These are phyloP conservation scores for Nineta flava DNA, from an alignment of 2,888 invertebrate genomes.

Conservation along the genomic window DNA sequence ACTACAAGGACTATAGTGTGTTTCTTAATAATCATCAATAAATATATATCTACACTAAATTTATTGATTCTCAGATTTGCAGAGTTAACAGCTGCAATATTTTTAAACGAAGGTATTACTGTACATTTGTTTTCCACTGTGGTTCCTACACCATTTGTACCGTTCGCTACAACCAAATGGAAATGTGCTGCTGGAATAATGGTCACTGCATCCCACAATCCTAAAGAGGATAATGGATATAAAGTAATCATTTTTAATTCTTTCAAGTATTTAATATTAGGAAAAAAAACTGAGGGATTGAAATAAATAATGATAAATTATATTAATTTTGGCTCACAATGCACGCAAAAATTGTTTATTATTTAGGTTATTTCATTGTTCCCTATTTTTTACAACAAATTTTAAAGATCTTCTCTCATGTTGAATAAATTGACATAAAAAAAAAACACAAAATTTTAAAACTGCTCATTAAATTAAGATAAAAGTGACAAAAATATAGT, in stretches of 20 bases:
- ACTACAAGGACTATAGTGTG: too few relatives aligned
- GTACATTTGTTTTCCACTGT: constrained; percentile 69
- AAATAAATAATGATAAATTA: background rate
- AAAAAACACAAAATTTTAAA: too few relatives aligned
- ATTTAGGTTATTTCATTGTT: too few relatives aligned
- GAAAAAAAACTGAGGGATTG: background rate
- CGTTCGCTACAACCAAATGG: constrained; percentile 62
- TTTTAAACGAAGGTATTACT: constrained; percentile 54
- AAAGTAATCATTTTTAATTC: constrained; percentile 34
- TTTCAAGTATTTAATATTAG: background rate
- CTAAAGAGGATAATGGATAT: constrained; percentile 92
- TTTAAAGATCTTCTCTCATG: too few relatives aligned
- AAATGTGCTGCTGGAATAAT: constrained; percentile 83
- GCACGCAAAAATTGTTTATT: too few relatives aligned
- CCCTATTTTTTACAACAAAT: too few relatives aligned
- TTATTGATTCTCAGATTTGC: constrained; percentile 51
- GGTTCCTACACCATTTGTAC: constrained; percentile 87
- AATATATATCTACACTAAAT: too few relatives aligned
- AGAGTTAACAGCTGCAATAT: constrained; percentile 70
- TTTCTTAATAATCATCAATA: too few relatives aligned
- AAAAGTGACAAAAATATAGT: too few relatives aligned
- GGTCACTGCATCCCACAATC: constrained; percentile 99
- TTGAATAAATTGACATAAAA: too few relatives aligned
- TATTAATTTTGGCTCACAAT: too few relatives aligned
- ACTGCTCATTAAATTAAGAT: too few relatives aligned